A percentile compares a stretch with the other conserved stretches of the same genome.
phyloP scores from a whole-genome alignment of 2,113 vertebrate genomes.

The Microtus ochrogaster region DNA sequence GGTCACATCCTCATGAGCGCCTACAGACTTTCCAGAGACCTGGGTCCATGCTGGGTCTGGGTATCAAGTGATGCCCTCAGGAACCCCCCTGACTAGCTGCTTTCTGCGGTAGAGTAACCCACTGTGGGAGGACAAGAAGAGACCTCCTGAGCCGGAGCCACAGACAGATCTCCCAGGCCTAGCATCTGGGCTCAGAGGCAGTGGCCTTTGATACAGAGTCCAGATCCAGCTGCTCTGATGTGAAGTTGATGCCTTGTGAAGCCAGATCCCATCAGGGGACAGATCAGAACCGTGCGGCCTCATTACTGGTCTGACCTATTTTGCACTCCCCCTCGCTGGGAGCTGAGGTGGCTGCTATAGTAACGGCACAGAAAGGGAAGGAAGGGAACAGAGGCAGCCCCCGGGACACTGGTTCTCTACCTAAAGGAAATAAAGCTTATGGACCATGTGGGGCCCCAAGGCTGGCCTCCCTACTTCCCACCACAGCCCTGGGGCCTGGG shows the following conservation, averaged over 20 bases:
- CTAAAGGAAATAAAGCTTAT: background rate
- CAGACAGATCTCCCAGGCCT: background rate
- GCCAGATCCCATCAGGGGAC: constrained; percentile 38
- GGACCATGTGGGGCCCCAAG: background rate
- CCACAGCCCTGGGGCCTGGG: background rate
- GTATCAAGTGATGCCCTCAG: background rate
- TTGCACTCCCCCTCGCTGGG: background rate
- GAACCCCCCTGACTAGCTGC: background rate
- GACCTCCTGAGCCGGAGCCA: background rate
- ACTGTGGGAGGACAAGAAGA: background rate
- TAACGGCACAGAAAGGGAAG: constrained; percentile 38
- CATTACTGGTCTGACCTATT: constrained; percentile 72
- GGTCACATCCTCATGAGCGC: background rate
- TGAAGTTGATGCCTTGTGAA: constrained; percentile 4
- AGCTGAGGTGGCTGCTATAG: constrained; percentile 70
- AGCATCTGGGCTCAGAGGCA: background rate
- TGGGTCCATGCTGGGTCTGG: background rate
- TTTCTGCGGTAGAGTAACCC: background rate
- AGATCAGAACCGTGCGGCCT: constrained; percentile 41
- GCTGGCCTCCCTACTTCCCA: background rate
- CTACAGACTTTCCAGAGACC: background rate
- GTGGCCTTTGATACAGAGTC: constrained; percentile 54
- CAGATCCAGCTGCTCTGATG: constrained; percentile 33
- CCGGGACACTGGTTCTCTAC: background rate
- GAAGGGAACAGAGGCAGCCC: background rate